Base-by-base conservation (phyloP, 1,140 invertebrate genomes). In the Drosophila carrolli region DNA sequence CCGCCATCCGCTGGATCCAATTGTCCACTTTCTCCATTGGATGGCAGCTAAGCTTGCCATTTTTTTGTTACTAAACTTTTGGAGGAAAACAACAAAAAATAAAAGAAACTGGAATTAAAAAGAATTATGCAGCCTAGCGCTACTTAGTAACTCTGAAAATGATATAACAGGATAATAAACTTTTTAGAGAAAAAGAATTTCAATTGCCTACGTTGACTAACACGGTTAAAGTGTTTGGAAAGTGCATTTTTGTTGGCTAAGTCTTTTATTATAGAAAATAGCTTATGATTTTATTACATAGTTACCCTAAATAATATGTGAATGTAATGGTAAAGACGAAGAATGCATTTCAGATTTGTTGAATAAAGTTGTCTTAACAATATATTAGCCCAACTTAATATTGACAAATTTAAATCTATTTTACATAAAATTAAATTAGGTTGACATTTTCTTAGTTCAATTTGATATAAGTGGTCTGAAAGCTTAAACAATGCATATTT, bases 51-150 rank as follows among this genome's bases (percentile, higher is more conserved):
- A 68, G 37, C 65, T 63, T 53, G 4, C 29, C 7, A 7, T 32
- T 32, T 32, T 32, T 43, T 63, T 29, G 11, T 32, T 27, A 5
- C 5, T 4, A 43, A 65, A 63, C 43, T 63, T 63, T 63, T 44
- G 29, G 29, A n/a, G 5, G 16, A 10, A 27, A 50, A 32, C 7
- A 50, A 63, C 41, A 23, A 23, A 2, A 57, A 48, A 35, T 14
- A 11, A 16, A 44, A 53, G 47, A 38, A 65, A 65, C 29, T 29
- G 19, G 11, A 27, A 44, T 65, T 68, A 44, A 51, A 27, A 35
- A 38, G 46, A 65, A 65, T 68, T 65, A 65, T 53, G 47, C 47
- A 44, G 65, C 65, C 53, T 53, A 68, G 38, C 23, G 29, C 14
- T 44, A 29, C 47, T 66, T 38, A 44, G 47, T 38, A 63, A 37